Conservation (phyloP, 2,888 invertebrate genomes). For the Acrobasis consociella region DNA sequence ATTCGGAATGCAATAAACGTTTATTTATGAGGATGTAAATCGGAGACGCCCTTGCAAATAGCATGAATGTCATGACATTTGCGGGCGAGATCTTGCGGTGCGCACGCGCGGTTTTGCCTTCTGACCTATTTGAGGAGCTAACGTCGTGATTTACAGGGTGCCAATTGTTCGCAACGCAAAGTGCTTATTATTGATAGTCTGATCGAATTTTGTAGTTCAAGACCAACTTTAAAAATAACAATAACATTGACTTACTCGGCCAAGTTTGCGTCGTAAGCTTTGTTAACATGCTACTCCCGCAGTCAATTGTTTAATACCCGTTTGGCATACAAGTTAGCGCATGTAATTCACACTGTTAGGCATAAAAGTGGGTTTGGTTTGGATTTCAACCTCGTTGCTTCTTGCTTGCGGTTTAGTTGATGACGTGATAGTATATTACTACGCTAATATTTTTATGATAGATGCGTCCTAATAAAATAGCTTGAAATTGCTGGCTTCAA, state of each 20-base stretch:
- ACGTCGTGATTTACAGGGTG: conserved; percentile 13
- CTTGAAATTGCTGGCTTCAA: too few relatives aligned
- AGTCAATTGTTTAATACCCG: too few relatives aligned
- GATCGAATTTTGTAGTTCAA: conserved; percentile 14
- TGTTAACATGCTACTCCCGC: too few relatives aligned
- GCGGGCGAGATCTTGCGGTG: conserved; percentile 37
- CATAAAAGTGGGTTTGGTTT: too few relatives aligned
- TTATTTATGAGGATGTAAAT: conserved; percentile 35
- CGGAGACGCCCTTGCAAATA: conserved; percentile 54
- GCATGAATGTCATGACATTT: conserved; percentile 67
- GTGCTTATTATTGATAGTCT: conserved; percentile 4
- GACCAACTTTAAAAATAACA: conserved; percentile 2
- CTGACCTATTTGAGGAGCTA: conserved; percentile 15
- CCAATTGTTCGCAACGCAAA: neutral
- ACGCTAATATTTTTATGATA: too few relatives aligned
- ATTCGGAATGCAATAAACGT: conserved; percentile 6
- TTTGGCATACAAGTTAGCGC: too few relatives aligned
- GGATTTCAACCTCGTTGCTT: too few relatives aligned
- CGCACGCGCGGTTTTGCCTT: conserved; percentile 33
- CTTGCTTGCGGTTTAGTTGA: too few relatives aligned
- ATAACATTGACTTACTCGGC: neutral
- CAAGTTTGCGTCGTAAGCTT: neutral
- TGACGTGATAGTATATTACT: too few relatives aligned
- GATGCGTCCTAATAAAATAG: too few relatives aligned
- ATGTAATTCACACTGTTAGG: too few relatives aligned